Percentiles rank a stretch among this genome's conserved stretches.
Evolutionary conservation across 1,140 invertebrate species (phyloP).

Genomic region (Ectropis grisescens): DNA sequence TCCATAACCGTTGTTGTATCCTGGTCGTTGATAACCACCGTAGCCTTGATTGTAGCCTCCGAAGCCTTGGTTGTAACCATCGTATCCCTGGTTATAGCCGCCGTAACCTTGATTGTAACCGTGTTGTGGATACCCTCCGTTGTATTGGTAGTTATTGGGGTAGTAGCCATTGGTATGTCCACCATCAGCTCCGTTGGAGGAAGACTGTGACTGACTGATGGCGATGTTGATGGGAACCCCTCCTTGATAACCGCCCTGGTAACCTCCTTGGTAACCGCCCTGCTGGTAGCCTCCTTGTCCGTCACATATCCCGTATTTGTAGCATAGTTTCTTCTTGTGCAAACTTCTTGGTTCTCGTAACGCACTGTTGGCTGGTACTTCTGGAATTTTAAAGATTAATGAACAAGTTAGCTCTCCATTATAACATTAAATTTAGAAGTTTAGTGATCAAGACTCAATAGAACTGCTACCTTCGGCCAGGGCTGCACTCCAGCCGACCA

Average conservation of each 20-base stretch:
- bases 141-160: slow-evolving; percentile 49
- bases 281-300: slow-evolving; percentile 15
- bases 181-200: slow-evolving; percentile 35
- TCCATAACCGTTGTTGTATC: slow-evolving; percentile 31
- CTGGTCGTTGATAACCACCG: slow-evolving; percentile 19
- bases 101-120: slow-evolving; percentile 13
- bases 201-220: slow-evolving; percentile 54
- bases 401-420: slow-evolving; percentile 9
- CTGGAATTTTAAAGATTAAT: slow-evolving; percentile 17
- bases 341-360: slow-evolving; percentile 22
- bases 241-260: slow-evolving; percentile 26
- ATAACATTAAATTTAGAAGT: no score
- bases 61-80: slow-evolving; percentile 10
- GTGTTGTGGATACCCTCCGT: slow-evolving; percentile 17
- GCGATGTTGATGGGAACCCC: slow-evolving; percentile 42
- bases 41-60: slow-evolving; percentile 9
- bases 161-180: slow-evolving; percentile 31
- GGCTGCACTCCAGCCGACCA: slow-evolving; percentile 17
- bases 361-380: slow-evolving; percentile 4
- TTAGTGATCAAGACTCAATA: no score
- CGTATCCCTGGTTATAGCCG: slow-evolving; percentile 10
- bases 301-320: slow-evolving; percentile 32
- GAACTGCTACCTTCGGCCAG: slow-evolving; percentile 32
- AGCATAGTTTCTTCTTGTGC: slow-evolving; percentile 27
- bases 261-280: slow-evolving; percentile 12